Evolutionary conservation across 2,888 invertebrate genomes (phyloP), one percentile per base, ranked within the genome.

Genomic region (Lasioglossum marginatum): DNA sequence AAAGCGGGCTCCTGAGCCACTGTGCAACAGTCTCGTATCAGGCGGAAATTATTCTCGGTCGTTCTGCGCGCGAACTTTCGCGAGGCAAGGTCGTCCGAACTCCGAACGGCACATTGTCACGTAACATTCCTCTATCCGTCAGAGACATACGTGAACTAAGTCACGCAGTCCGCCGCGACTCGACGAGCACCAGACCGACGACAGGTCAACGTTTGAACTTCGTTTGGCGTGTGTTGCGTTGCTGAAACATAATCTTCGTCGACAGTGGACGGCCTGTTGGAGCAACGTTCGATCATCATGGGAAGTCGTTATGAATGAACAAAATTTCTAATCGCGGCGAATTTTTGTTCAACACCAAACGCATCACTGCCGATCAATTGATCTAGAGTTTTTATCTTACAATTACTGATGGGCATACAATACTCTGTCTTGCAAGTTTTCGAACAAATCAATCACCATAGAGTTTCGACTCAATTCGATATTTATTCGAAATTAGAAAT

Each of bases 121-220:
- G 86, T 86, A 85, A 79, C 63, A 37, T 70, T 72, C 23, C 8
- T 75, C 70, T 27, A 52, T 48, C 34, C 14, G 81, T 63, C 63
- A 43, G 63, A 48, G 77, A 72, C n/a, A 14, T 78, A 85, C 86
- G 86, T 85, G 85, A 68, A 85, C 73, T 60, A 43, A 86, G 86
- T 86, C 85, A 85, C 86, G 85, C 81, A 77, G 45, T 60, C 19
- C 52, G 12, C 45, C 5, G 10, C 27, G 27, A 10, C 63, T 79
- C 57, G 43, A 74, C 70, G 27, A 5, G 19, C 12, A 16, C 23
- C 43, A 48, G 57, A 43, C 63, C 40, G 57, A 16, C 48, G 57
- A 45, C 82, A 16, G 77, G 77, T 81, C 82, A 79, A 79, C 60
- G 66, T 66, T 84, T 86, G 80, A 86, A 86, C 85, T 78, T 77